phyloP scores from a whole-genome alignment of 1,140 invertebrate genomes.

The Camponotus pennsylvanicus region DNA sequence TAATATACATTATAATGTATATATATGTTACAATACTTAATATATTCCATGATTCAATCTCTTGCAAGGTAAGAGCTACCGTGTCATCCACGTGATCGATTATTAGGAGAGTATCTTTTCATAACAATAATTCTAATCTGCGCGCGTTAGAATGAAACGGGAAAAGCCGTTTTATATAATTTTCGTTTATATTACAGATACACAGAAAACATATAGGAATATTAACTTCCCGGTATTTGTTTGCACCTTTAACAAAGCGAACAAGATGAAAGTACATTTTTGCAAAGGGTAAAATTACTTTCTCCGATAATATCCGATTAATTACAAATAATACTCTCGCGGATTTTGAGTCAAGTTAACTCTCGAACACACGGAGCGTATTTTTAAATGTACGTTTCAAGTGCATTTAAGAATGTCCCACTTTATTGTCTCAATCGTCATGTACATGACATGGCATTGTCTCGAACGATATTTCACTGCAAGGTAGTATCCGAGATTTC shows the following conservation, averaged over 20 bases:
- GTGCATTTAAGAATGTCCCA: conserved; percentile 79
- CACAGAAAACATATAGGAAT: conserved; percentile 54
- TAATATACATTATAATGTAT: conserved; percentile 74
- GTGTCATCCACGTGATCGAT: conserved; percentile 63
- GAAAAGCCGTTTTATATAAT: conserved; percentile 69
- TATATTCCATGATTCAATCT: conserved; percentile 81
- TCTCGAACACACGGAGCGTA: conserved; percentile 34
- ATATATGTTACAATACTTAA: conserved; percentile 82
- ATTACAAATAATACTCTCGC: conserved; percentile 40
- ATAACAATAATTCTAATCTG: conserved; percentile 54
- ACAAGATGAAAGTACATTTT: conserved; percentile 38
- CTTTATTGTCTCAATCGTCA: conserved; percentile 75
- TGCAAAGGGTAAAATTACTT: conserved; percentile 24
- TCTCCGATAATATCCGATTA: conserved; percentile 43
- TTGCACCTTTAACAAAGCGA: conserved; percentile 28
- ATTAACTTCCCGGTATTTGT: conserved; percentile 28
- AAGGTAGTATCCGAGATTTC: not conserved
- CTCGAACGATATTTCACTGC: not conserved
- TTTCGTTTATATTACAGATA: conserved; percentile 72
- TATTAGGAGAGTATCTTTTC: conserved; percentile 48
- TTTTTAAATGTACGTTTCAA: conserved; percentile 55
- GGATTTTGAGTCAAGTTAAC: conserved; percentile 24
- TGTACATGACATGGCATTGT: conserved; percentile 34
- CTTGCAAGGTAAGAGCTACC: conserved; percentile 76
- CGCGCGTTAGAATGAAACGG: conserved; percentile 63